A percentile compares a stretch with the other conserved stretches of the same genome.
Conservation (phyloP, 2,888 invertebrate species). For the Nematopogon swammerdamellus region DNA sequence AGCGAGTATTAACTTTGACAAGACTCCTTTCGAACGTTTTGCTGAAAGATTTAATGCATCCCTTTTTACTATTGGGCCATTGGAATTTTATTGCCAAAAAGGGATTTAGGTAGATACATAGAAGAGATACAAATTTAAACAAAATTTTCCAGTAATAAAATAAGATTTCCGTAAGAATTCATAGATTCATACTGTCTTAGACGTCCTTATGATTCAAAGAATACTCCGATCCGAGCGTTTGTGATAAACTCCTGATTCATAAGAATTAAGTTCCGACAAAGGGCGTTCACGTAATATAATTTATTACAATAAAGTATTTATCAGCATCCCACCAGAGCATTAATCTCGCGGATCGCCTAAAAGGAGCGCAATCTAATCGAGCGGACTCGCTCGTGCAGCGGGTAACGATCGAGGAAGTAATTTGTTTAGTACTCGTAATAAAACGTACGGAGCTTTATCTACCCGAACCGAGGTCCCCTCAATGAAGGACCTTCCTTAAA, state of each 20-base stretch:
- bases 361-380: not conserved
- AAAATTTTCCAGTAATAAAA: no score
- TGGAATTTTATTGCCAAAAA: no score
- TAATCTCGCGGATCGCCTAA: not conserved
- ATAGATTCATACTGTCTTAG: no score
- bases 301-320: not conserved
- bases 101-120: no score
- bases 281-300: not conserved
- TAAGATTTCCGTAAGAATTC: no score
- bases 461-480: conserved; percentile 9
- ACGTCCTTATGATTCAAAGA: no score
- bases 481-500: conserved; percentile 19
- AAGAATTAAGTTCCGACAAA: not conserved
- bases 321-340: not conserved
- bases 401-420: conserved; percentile 10
- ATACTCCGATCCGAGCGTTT: no score
- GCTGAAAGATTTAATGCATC: no score
- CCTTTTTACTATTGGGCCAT: no score
- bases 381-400: conserved; percentile 1
- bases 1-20: not conserved
- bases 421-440: conserved; percentile 11
- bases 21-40: not conserved
- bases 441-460: conserved; percentile 9
- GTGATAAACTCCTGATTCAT: no score
- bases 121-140: no score